These are phyloP conservation scores for Pseudomugil tenellus DNA, from an alignment of 2,797 vertebrate genomes.

Conservation along the genomic window DNA sequence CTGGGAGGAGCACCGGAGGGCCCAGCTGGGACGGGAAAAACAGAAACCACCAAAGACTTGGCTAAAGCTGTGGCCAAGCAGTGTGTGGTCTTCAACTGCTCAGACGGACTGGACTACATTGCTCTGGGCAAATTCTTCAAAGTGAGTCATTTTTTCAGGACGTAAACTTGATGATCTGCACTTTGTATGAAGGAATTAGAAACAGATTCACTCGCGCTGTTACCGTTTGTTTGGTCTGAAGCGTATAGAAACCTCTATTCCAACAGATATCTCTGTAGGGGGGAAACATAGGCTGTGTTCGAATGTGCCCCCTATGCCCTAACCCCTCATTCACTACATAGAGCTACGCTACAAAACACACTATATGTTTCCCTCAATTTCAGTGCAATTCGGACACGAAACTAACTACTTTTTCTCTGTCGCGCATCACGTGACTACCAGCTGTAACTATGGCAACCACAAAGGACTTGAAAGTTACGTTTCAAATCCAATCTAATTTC, in stretches of 20 bases:
- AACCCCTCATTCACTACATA: no score
- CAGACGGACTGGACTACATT: constrained; percentile 92
- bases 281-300: no score
- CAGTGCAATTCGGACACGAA: no score
- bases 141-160: constrained; percentile 69
- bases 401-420: no score
- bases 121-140: constrained; percentile 95
- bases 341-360: no score
- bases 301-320: no score
- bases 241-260: constrained; percentile 5
- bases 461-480: no score
- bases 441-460: no score
- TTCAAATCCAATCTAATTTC: no score
- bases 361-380: no score
- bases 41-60: constrained; percentile 88
- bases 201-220: constrained; percentile 11
- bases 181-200: constrained; percentile 4
- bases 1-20: constrained; percentile 93
- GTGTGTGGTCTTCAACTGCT: constrained; percentile 95
- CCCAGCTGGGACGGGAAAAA: constrained; percentile 89
- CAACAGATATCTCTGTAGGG: no score
- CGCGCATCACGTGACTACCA: no score
- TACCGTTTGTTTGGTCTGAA: constrained; percentile 15
- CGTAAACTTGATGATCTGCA: background rate
- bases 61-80: constrained; percentile 95